These are phyloP conservation scores for Nomada ruficornis DNA, from an alignment of 2,888 invertebrate species.

Conservation along the genomic window DNA sequence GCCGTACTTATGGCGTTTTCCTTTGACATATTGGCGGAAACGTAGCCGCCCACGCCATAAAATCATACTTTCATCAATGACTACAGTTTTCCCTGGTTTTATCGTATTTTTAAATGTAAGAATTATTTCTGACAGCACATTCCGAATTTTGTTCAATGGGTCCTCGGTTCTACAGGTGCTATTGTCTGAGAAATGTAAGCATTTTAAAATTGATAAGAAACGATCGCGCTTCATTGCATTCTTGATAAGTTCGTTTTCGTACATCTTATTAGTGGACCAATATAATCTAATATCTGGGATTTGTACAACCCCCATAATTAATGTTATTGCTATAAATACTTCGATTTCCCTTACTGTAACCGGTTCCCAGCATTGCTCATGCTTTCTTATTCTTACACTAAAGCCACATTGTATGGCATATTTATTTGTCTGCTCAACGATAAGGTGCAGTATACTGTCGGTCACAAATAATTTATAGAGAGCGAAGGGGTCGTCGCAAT, in stretches of 20 bases:
- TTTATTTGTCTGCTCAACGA: background rate
- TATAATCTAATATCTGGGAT: constrained; percentile 36
- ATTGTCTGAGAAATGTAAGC: constrained; percentile 19
- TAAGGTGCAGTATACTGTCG: background rate
- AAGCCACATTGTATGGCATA: constrained; percentile 1
- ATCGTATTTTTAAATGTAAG: background rate
- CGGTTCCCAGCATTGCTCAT: background rate
- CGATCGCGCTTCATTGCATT: constrained; percentile 6
- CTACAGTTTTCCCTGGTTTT: constrained; percentile 20
- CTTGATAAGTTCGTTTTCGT: constrained; percentile 20
- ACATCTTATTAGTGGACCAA: constrained; percentile 25
- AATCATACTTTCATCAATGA: constrained; percentile 37
- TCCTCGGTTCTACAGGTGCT: constrained; percentile 13
- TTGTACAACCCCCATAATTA: constrained; percentile 29
- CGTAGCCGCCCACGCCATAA: constrained; percentile 28
- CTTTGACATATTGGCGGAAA: constrained; percentile 16
- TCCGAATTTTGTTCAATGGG: constrained; percentile 11
- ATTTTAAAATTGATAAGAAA: constrained; percentile 20
- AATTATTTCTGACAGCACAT: background rate
- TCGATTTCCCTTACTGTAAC: background rate
- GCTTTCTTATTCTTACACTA: background rate
- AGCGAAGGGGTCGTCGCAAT: too few relatives aligned
- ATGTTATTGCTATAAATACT: background rate
- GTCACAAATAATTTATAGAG: too few relatives aligned
- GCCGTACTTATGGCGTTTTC: background rate